A percentile compares a stretch with the other conserved stretches of the same genome.
Conservation (phyloP, 2,113 vertebrate genomes). For the Leptosomus discolor region DNA sequence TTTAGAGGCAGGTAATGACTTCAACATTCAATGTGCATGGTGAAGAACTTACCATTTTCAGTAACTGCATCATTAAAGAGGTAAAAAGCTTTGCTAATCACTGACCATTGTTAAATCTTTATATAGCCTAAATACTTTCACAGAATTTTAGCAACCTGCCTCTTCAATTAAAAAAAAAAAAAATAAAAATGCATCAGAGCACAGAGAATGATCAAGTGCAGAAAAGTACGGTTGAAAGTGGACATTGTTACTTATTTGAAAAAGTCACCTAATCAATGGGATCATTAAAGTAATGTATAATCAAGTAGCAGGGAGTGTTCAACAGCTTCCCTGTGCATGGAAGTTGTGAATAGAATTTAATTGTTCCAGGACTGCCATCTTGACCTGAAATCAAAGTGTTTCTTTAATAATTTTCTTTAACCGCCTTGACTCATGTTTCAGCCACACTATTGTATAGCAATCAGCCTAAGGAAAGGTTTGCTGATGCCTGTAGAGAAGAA, state of each 20-base stretch:
- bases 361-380: neutral
- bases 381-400: neutral
- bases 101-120: conserved; percentile 44
- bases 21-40: neutral
- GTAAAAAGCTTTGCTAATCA: conserved; percentile 49
- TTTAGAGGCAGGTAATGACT: conserved; percentile 18
- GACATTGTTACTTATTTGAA: neutral
- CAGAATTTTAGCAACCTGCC: conserved; percentile 9
- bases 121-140: neutral
- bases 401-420: neutral
- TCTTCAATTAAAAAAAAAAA: neutral
- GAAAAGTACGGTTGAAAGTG: neutral
- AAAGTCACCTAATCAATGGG: conserved; percentile 28
- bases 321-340: neutral
- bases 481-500: neutral
- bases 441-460: neutral
- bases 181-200: neutral
- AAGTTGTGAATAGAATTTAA: conserved; percentile 12
- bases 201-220: neutral
- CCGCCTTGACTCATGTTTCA: neutral
- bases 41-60: neutral
- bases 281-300: conserved; percentile 7
- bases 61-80: conserved; percentile 33
- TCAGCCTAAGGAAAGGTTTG: neutral
- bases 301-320: neutral